Percentiles rank a stretch among this genome's conserved stretches.
phyloP scores from a whole-genome alignment of 2,888 invertebrate species.

The Amphipoea lucens region DNA sequence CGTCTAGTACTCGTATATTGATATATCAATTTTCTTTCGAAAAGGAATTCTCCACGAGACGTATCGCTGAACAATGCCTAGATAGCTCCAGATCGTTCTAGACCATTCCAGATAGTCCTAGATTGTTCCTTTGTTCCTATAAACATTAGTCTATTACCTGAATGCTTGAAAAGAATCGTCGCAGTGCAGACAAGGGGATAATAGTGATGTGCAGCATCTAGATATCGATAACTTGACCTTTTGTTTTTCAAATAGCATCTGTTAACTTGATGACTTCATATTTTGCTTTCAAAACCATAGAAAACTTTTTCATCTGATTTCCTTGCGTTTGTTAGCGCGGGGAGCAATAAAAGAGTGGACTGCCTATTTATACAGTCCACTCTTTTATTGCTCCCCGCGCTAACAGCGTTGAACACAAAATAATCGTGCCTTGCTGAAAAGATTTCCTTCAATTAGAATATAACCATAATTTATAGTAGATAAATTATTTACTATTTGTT shows the following conservation, averaged over 20 bases:
- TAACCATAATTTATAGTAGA: too few relatives aligned
- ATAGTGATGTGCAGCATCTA: constrained; percentile 58
- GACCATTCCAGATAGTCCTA: constrained; percentile 22
- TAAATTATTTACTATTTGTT: too few relatives aligned
- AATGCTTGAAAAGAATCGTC: constrained; percentile 64
- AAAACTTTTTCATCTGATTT: background rate
- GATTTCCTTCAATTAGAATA: too few relatives aligned
- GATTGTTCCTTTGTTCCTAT: constrained; percentile 62
- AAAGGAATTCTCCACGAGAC: constrained; percentile 13
- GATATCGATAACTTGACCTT: constrained; percentile 17
- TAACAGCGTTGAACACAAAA: background rate
- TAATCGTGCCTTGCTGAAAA: too few relatives aligned
- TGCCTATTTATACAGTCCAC: too few relatives aligned
- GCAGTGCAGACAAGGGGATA: constrained; percentile 56
- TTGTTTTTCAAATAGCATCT: background rate
- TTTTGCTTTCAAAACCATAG: background rate
- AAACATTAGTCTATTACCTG: constrained; percentile 65
- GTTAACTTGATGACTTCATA: background rate
- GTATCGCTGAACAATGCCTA: constrained; percentile 31
- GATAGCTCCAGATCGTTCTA: constrained; percentile 17
- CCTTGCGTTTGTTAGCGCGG: background rate
- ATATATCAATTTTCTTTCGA: constrained; percentile 21
- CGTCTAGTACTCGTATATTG: background rate
- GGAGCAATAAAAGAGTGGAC: too few relatives aligned
- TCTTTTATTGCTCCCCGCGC: too few relatives aligned